Base-by-base conservation (phyloP, 2,113 vertebrate genomes). In the Anhinga anhinga region DNA sequence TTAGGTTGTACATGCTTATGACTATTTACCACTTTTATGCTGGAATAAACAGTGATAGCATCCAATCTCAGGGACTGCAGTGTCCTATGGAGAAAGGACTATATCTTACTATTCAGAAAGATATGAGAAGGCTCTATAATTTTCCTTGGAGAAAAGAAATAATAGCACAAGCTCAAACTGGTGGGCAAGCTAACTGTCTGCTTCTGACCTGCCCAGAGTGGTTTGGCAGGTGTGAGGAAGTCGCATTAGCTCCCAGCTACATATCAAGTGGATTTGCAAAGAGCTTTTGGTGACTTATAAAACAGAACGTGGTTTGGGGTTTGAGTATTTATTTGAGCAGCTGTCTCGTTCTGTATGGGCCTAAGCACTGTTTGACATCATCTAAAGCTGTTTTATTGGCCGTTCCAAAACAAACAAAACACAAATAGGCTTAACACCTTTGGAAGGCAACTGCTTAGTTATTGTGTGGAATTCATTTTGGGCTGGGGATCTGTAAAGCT, bases 331-430 rank as follows among this genome's bases (percentile, higher is more conserved):
- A 96, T 94, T 95, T 95, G 91, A 97, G 94, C 94, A 96, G 95
- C 91, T 97, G 93, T 91, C 90, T 96, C 88, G 96, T 38, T 97
- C 94, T 92, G 90, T 95, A 90, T 76, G 69, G 77, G 90, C 86
- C 82, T 86, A 88, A 93, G 92, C 85, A 96, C 85, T 94, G 77
- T 96, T 93, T 97, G 94, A 91, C 96, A 92, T 98, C 82, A 94
- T 95, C 95, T 97, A 84, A 97, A 95, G 92, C 92, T 86, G 79
- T 93, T 97, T 98, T 96, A 95, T 90, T 96, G 92, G 91, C 74
- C 40, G 45, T 96, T 97, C 97, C 97, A 97, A 97, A 98, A 96
- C 94, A 98, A 97, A 93, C 88, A 92, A 82, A 82, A 87, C 10
- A 0, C 95, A 94, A 95, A 94, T 92, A 96, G 89, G 73, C 62